Evolutionary conservation across 2,888 invertebrate genomes (phyloP).

Genomic region (Taphrorychus bicolor): DNA sequence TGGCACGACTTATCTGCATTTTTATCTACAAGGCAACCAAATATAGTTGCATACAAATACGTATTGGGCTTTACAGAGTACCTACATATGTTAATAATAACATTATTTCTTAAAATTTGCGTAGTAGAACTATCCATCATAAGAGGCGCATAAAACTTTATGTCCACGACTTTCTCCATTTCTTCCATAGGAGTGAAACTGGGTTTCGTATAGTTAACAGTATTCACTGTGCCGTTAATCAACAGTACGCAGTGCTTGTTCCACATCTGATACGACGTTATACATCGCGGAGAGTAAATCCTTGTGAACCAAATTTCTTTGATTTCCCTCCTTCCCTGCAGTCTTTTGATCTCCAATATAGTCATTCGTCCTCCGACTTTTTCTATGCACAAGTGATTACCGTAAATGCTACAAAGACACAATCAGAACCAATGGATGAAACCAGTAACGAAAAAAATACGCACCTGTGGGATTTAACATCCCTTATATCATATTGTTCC

Average conservation of each 20-base stretch:
- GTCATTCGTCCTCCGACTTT: slow-evolving; percentile 55
- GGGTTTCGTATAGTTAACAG: slow-evolving; percentile 50
- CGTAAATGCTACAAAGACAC: slow-evolving; percentile 52
- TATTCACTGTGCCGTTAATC: slow-evolving; percentile 55
- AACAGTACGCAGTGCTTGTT: slow-evolving; percentile 56
- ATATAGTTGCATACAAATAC: background rate
- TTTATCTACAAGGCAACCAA: slow-evolving; percentile 48
- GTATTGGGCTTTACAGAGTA: background rate
- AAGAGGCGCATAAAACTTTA: slow-evolving; percentile 47
- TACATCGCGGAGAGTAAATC: slow-evolving; percentile 56
- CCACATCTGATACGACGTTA: slow-evolving; percentile 56
- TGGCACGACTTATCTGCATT: slow-evolving; percentile 41
- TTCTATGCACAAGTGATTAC: slow-evolving; percentile 56
- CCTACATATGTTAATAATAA: slow-evolving; percentile 56
- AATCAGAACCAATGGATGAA: background rate
- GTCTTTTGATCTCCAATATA: slow-evolving; percentile 51
- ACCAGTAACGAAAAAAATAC: background rate
- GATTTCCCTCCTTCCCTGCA: slow-evolving; percentile 46
- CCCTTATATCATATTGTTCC: slow-evolving; percentile 47
- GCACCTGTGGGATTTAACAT: slow-evolving; percentile 53
- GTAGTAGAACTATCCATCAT: slow-evolving; percentile 46
- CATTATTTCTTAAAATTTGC: slow-evolving; percentile 54
- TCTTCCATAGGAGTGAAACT: slow-evolving; percentile 49
- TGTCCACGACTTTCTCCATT: slow-evolving; percentile 45
- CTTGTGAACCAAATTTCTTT: slow-evolving; percentile 55